phyloP scores from a whole-genome alignment of 2,113 vertebrate genomes.

The Microtus oregoni region DNA sequence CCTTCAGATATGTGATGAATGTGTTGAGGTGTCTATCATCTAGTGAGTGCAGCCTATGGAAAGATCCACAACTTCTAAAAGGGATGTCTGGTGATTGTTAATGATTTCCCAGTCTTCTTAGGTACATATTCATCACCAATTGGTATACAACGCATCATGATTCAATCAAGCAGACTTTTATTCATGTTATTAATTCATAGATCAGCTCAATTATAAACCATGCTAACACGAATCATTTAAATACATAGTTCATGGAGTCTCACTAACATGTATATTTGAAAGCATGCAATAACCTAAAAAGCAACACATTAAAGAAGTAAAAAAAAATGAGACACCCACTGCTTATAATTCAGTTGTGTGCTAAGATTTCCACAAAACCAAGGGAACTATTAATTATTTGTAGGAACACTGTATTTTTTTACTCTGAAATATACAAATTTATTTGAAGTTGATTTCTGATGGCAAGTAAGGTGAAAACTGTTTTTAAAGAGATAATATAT shows the following conservation, averaged over 20 bases:
- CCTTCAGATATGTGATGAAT: background rate
- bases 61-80: background rate
- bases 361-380: background rate
- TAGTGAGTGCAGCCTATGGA: background rate
- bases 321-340: background rate
- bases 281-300: background rate
- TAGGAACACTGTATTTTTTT: background rate
- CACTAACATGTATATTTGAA: background rate
- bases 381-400: background rate
- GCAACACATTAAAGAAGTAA: background rate
- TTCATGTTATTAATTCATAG: background rate
- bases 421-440: background rate
- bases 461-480: background rate
- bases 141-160: background rate
- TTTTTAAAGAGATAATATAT: background rate
- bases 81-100: background rate
- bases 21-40: background rate
- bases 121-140: background rate
- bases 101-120: background rate
- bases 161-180: background rate
- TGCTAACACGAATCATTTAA: background rate
- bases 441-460: background rate
- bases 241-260: background rate
- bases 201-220: background rate
- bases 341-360: background rate